phyloP scores from a whole-genome alignment of 2,113 vertebrate genomes.

The Willisornis vidua region DNA sequence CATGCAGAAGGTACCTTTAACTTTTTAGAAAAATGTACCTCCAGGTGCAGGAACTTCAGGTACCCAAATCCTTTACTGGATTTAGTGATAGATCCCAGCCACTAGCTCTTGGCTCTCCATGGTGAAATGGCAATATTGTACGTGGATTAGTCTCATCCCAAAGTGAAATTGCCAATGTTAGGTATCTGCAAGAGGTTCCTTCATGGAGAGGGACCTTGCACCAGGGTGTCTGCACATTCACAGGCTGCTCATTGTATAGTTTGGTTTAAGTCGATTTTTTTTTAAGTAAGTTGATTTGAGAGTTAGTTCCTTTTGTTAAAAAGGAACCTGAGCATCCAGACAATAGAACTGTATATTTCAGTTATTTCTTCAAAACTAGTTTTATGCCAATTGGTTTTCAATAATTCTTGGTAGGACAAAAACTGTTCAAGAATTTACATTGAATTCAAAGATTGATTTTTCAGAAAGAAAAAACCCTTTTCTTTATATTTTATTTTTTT shows the following conservation, averaged over 20 bases:
- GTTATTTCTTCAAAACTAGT: background rate
- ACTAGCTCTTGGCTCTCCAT: background rate
- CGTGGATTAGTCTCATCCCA: background rate
- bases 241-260: rapidly evolving
- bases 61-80: background rate
- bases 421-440: background rate
- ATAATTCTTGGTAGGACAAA: background rate
- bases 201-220: background rate
- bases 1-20: background rate
- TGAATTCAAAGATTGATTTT: background rate
- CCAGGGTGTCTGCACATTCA: background rate
- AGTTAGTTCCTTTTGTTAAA: background rate
- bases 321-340: background rate
- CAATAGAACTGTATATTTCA: background rate
- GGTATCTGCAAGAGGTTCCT: background rate
- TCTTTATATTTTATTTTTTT: background rate
- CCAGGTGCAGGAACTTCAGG: background rate
- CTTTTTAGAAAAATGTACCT: background rate
- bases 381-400: background rate
- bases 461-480: background rate
- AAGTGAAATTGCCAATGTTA: rapidly evolving
- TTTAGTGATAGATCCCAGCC: rapidly evolving
- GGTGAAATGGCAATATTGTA: background rate
- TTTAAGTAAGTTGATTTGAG: background rate
- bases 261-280: background rate